Base-by-base conservation (phyloP, 2,888 invertebrate genomes). In the Vanessa cardui region DNA sequence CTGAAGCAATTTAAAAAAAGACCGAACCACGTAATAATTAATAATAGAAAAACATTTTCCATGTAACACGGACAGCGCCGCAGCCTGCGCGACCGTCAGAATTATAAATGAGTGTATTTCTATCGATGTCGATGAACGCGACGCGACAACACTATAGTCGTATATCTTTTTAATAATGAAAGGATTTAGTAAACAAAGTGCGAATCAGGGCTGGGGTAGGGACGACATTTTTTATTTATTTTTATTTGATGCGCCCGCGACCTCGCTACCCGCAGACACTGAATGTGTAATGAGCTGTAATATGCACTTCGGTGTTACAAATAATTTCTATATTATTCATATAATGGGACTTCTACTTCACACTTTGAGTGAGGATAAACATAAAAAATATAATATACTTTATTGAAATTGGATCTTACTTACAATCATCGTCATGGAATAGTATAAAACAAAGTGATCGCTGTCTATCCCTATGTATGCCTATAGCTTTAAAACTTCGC, bases 121-220 rank as follows among this genome's bases (percentile, higher is more conserved):
- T 31, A 81, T 86, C 86, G 84, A 83, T 82, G 74, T 80, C 79
- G 74, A 68, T 68, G 67, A 15, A 45, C 18, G 50, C 20, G 31
- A n/a, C 64, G 73, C 64, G 52, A 75, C 88, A 74, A 74, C 89
- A 83, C 87, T 89, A 18, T 65, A 72, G 79, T 74, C 71, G 80
- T 84, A 82, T 82, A 83, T 87, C 87, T 87, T 89, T 89, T 91
- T 89, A 90, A 90, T 91, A 91, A 92, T 92, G 85, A 81, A 90
- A 85, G 90, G 88, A 87, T 90, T 92, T 85, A 74, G 82, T 82
- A 84, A 87, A 85, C 87, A 85, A 80, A 86, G 82, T 82, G 80
- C 80, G 77, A 79, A 78, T 74, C 74, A 77, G 72, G 76, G 69
- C 66, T 72, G 70, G 67, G 75, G 66, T 69, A 63, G 73, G 54